Evolutionary conservation across 2,888 invertebrate genomes (phyloP), one percentile per base, ranked within the genome.

Genomic region (Amphipyra tragopoginis): DNA sequence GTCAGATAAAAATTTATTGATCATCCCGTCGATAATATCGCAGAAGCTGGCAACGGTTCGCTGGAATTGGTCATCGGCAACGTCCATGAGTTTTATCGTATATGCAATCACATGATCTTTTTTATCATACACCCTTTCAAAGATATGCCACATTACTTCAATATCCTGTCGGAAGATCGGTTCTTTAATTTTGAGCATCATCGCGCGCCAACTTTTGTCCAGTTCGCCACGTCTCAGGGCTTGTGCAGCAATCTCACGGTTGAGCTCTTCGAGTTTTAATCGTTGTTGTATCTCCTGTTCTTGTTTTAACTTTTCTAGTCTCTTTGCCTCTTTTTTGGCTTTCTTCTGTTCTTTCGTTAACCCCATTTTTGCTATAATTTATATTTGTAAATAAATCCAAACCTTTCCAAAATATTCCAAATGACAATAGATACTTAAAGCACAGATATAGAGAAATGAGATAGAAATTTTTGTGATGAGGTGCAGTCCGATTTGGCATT

Each of bases 41-140:
- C 96, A 95, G 84, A 97, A 97, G 42, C 95, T 95, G 52, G 96
- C 93, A 71, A 96, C 95, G 52, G 96, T 96, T 67, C 96, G 94
- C 62, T 95, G 93, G 75, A 96, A 96, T 80, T 97, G 96, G 26
- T 95, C 92, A 83, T 97, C 96, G 2, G 96, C 96, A 63, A 95
- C 86, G 52, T 96, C 92, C 71, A 96, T 91, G 71, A 96, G 95
- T 54, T 92, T 90, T 80, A 96, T 90, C 11, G 96, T 92, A 68
- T 93, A 93, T 5, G 87, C 82, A 53, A 97, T 96, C 3, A 96
- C 84, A 39, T 94, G 86, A 75, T 97, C 96, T 88, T 97, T 97
- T 68, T 95, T 94, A 56, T 95, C 95, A 13, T 95, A 85, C 0
- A 92, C 88, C 70, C 96, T 89, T 79, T 96, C 96, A 73, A 97